Percentiles rank a stretch among this genome's conserved stretches.
phyloP scores from a whole-genome alignment of 2,113 vertebrate genomes.

The Notothenia coriiceps region DNA sequence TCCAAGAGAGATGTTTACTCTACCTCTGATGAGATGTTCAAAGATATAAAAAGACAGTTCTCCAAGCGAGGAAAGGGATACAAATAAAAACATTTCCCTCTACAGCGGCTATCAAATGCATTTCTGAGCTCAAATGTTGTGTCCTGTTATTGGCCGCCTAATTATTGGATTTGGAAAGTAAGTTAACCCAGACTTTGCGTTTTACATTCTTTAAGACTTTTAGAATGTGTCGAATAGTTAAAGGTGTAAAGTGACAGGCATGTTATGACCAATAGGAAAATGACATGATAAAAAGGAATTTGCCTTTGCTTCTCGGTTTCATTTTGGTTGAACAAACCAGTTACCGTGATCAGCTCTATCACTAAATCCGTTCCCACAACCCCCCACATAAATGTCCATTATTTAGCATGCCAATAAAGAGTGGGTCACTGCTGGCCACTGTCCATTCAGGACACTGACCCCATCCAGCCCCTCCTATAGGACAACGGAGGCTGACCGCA shows the following conservation, averaged over 20 bases:
- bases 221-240: not conserved
- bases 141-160: constrained; percentile 4
- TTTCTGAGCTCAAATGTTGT: constrained; percentile 14
- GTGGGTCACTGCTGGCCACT: constrained; percentile 64
- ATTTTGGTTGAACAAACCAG: constrained; percentile 30
- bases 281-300: not conserved
- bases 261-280: not conserved
- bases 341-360: constrained; percentile 21
- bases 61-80: not conserved
- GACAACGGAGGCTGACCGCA: constrained; percentile 56
- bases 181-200: not conserved
- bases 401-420: constrained; percentile 72
- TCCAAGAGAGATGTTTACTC: constrained; percentile 35
- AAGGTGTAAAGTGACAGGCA: constrained; percentile 8
- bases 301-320: not conserved
- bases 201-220: not conserved
- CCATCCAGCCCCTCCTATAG: constrained; percentile 66
- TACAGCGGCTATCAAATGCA: not conserved
- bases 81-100: not conserved
- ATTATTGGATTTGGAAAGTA: not conserved
- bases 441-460: constrained; percentile 70
- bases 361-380: constrained; percentile 70
- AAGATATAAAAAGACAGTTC: constrained; percentile 12
- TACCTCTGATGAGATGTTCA: not conserved
- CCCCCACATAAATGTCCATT: constrained; percentile 56